Conservation (phyloP, 1,140 invertebrate species). For the Muscidifurax raptorellus region DNA sequence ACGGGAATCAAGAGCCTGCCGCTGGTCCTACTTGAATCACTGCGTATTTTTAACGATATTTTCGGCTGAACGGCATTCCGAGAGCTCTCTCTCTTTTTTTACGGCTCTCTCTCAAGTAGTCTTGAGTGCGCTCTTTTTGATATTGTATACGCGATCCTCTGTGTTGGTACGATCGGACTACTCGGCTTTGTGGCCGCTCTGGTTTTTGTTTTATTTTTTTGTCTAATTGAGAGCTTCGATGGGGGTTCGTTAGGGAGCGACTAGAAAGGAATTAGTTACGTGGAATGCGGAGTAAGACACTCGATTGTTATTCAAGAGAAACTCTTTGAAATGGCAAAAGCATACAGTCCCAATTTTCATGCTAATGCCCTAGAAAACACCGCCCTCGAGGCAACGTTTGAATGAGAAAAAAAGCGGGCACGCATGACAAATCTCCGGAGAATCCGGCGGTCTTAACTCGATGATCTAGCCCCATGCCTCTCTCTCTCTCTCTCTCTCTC, state of each 20-base stretch:
- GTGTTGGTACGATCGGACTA: not conserved
- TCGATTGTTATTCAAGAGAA: not conserved
- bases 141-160: not conserved
- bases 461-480: not conserved
- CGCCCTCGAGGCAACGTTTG: not conserved
- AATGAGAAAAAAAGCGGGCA: not conserved
- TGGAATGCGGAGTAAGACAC: not conserved
- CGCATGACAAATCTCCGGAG: not conserved
- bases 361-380: not conserved
- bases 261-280: not conserved
- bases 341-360: constrained; percentile 11
- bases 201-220: not conserved
- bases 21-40: not conserved
- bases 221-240: not conserved
- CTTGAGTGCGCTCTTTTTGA: not conserved
- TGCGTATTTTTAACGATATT: constrained; percentile 17
- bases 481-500: not conserved
- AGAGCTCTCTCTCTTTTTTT: not conserved
- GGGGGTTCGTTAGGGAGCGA: not conserved
- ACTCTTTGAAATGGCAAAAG: not conserved
- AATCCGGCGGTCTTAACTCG: not conserved
- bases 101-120: constrained; percentile 8
- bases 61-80: constrained; percentile 5
- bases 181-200: not conserved
- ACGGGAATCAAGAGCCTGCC: constrained; percentile 5